Evolutionary conservation across 2,888 invertebrate species (phyloP), one percentile per base, ranked within the genome.

Genomic region (Neelides folsomi): DNA sequence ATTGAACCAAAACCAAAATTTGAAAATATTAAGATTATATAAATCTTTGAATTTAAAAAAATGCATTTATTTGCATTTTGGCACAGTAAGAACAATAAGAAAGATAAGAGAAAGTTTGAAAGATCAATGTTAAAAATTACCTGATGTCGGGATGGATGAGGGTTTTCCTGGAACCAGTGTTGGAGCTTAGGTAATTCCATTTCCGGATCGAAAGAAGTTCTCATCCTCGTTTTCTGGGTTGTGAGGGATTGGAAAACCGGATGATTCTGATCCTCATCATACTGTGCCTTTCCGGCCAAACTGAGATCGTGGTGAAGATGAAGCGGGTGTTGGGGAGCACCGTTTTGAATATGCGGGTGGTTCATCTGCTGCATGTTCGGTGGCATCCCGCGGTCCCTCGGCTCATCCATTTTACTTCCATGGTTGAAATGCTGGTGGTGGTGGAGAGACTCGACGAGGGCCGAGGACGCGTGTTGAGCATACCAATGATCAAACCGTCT

Each of bases 161-260:
- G 93, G 71, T 97, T 97, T 69, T 92, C 89, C 40, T 83, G 79
- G 74, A 97, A 98, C 65, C 62, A 64, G 36, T 62, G 58, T 69
- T 97, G 95, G 49, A 98, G 73, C 67, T 93, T 88, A 1, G 97
- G 95, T 58, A 98, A 73, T 72, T 98, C 97, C 67, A 92, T 76
- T 72, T 95, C 94, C 0, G 94, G 93, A 72, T 95, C 94, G 67
- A 95, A 95, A 68, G 92, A 93, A 15, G 94, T 94, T 62, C 95
- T 78, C 88, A 94, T 92, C 66, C 94, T 79, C 3, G 89, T 89
- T 72, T 90, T 90, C 69, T 87, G 88, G 20, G 83, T 84, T 18
- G 59, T 45, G 15, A 63, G 47, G 2, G 60, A 58, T 52, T 63
- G 63, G 38, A 63, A 63, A 42, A 63, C 63, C 8, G 63, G 63